Conservation (phyloP, 2,888 invertebrate species). For the Limnephilus rhombicus region DNA sequence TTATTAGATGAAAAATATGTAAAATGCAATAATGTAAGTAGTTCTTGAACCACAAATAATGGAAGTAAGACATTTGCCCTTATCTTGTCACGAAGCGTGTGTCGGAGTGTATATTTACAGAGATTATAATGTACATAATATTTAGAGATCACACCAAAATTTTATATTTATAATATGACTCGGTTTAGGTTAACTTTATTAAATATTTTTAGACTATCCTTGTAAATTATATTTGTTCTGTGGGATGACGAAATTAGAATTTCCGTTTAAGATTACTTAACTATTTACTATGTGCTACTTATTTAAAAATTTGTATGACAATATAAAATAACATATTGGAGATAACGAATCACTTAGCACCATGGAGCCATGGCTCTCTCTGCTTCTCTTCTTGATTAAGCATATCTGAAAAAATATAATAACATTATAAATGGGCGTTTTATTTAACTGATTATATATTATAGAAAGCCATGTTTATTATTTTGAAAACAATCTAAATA, state of each 20-base stretch:
- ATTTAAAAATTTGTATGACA: conserved; percentile 34
- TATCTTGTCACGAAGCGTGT: conserved; percentile 45
- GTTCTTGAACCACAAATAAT: conserved; percentile 41
- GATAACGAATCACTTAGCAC: conserved; percentile 46
- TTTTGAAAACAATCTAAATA: not conserved
- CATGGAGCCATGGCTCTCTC: conserved; percentile 38
- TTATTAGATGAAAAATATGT: conserved; percentile 63
- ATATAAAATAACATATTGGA: conserved; percentile 47
- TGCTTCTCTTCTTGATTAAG: conserved; percentile 48
- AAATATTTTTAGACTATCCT: conserved; percentile 30
- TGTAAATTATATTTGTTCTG: conserved; percentile 33
- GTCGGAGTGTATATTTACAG: conserved; percentile 57
- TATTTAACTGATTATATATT: not conserved
- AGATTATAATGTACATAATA: conserved; percentile 48
- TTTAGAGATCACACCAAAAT: conserved; percentile 59
- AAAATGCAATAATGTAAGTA: conserved; percentile 62
- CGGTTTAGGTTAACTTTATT: conserved; percentile 46
- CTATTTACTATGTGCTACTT: conserved; percentile 15
- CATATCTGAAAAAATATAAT: conserved; percentile 59
- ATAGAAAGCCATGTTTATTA: not conserved
- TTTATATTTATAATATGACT: conserved; percentile 57
- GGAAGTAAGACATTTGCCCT: conserved; percentile 46
- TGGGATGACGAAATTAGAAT: conserved; percentile 17
- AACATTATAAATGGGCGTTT: conserved; percentile 22
- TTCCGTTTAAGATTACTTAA: conserved; percentile 35